These are phyloP conservation scores for Chaetogeoica ovagalla DNA, from an alignment of 2,888 invertebrate genomes.

Conservation along the genomic window DNA sequence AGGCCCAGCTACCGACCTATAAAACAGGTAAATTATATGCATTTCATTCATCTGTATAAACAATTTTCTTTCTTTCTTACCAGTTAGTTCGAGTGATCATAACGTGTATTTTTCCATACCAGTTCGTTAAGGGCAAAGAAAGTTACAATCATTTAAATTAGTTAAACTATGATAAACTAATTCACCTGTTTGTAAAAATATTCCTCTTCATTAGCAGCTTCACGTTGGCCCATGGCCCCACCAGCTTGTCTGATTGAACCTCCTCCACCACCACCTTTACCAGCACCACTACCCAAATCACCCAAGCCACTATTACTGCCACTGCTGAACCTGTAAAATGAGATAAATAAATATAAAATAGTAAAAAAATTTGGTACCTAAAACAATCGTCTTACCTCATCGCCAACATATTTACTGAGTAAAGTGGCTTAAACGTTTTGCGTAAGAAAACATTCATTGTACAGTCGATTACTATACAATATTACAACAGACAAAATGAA, in stretches of 20 bases:
- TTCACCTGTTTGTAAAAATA: conserved; percentile 83
- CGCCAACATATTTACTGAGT: not conserved
- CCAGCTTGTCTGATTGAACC: conserved; percentile 88
- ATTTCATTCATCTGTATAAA: too few relatives aligned
- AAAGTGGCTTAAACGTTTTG: not conserved
- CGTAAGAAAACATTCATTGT: conserved; percentile 1
- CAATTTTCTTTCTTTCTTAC: too few relatives aligned
- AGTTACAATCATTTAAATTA: too few relatives aligned
- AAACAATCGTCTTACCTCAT: conserved; percentile 5
- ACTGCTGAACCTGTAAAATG: conserved; percentile 15
- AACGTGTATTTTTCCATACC: too few relatives aligned
- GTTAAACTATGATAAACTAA: too few relatives aligned
- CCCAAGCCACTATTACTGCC: conserved; percentile 64
- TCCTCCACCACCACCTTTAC: conserved; percentile 80
- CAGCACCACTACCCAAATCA: conserved; percentile 79
- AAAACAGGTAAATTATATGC: too few relatives aligned
- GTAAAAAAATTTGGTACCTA: not conserved
- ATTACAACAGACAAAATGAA: not conserved
- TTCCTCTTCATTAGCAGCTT: conserved; percentile 86
- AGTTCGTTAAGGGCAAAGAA: too few relatives aligned
- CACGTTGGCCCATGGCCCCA: conserved; percentile 85
- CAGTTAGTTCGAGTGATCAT: too few relatives aligned
- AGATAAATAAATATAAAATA: not conserved
- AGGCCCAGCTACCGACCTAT: too few relatives aligned
- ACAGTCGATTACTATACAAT: too few relatives aligned